Base-by-base conservation (phyloP, 92 coral and sea anemone species). In the Bergia puertoricense region DNA sequence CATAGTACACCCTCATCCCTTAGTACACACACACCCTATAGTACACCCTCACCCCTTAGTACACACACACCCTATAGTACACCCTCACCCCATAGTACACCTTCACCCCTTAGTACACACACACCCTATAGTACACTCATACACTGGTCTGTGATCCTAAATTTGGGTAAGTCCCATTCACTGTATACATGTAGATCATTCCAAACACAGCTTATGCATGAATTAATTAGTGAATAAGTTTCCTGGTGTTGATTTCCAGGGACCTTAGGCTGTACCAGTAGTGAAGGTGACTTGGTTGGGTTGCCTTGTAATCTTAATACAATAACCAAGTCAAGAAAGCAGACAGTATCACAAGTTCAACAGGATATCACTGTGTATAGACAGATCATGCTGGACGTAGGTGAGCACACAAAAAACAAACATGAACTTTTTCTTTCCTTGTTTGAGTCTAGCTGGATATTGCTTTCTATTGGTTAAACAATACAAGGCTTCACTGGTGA, bases 341-440 rank as follows among this genome's bases (percentile, higher is more conserved):
- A 88, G 44, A 89, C 90, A 40, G 85, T 74, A 44, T 18, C 69
- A 62, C 91, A 89, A 59, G 48, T 88, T 3, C 92, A 81, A 67
- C 88, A 91, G 22, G 89, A 92, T 85, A 66, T 96, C 57, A 75
- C 91, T 48, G 93, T 92, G 4, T 90, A 91, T 44, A 88, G 99
- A 74, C 99, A 96, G 82, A 93, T 93, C 77, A 93, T 96, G 92
- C 74, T 96, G 73, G 99, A 96, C 68, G 80, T 94, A 41, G 99
- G 99, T 96, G 48, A 86, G 98, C 45, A 38, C 45, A 62, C 5
- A 48, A 62, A 18, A 6, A 54, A 1, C 2, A 15, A 54, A 2
- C 59, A 10, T 8, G 14, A 51, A 51, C 57, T 8, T 10, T 51
- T 10, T 54, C 59, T 54, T 54, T 54, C 59, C 59, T 13, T 54